Percentiles rank a stretch among this genome's conserved stretches.
These are phyloP conservation scores for Melanargia galathea DNA, from an alignment of 2,888 invertebrate species.

Conservation along the genomic window DNA sequence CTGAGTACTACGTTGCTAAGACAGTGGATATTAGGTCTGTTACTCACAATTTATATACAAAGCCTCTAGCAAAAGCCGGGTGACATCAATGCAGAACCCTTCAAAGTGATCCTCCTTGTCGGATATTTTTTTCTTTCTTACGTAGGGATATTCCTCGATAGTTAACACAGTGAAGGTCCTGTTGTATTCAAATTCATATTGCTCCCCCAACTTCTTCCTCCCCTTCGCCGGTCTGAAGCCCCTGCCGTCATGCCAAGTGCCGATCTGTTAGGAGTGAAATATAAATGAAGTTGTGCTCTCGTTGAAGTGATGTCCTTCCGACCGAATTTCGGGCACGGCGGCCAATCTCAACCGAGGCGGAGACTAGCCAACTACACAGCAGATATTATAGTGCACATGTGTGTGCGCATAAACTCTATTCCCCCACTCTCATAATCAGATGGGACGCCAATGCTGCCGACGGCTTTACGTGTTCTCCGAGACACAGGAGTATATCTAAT, in stretches of 20 bases:
- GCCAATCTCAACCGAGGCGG: too few relatives aligned
- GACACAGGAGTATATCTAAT: too few relatives aligned
- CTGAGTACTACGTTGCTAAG: too few relatives aligned
- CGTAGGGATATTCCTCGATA: slow-evolving; percentile 93
- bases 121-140: slow-evolving; percentile 85
- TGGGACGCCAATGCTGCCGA: too few relatives aligned
- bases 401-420: too few relatives aligned
- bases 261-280: slow-evolving; percentile 80
- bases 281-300: neutral
- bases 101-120: slow-evolving; percentile 88
- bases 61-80: slow-evolving; percentile 89
- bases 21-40: too few relatives aligned
- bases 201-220: slow-evolving; percentile 83
- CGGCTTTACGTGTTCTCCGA: too few relatives aligned
- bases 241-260: slow-evolving; percentile 91
- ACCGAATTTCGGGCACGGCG: too few relatives aligned
- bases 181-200: slow-evolving; percentile 86
- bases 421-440: too few relatives aligned
- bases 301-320: neutral
- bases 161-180: slow-evolving; percentile 93
- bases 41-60: slow-evolving; percentile 91
- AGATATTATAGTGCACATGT: too few relatives aligned
- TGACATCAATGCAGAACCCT: slow-evolving; percentile 96
- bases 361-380: too few relatives aligned
- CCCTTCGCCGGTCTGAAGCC: slow-evolving; percentile 89